Base-by-base conservation (phyloP, 1,140 invertebrate genomes). In the Lethocerus indicus region DNA sequence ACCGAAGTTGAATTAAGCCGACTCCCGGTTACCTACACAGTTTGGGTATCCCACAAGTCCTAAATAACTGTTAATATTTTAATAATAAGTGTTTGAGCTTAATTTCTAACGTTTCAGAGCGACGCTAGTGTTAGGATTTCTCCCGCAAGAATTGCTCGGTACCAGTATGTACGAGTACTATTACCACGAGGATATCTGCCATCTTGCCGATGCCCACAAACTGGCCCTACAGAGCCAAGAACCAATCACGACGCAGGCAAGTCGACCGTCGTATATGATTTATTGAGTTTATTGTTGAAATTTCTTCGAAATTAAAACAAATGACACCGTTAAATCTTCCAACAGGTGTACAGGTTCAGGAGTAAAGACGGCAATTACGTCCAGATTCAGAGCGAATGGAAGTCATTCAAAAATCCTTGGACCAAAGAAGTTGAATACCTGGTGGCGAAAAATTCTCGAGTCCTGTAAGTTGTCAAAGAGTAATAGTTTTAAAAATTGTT, bases 161-260 rank as follows among this genome's bases (percentile, higher is more conserved):
- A 89, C 87, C 1, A 91, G 86, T 58, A 83, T 93, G 69, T 94
- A 93, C 64, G 90, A 94, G 64, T 92, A 92, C 67, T 90, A 85
- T 60, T 79, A 86, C 60, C 79, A 79, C 47, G 81, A 87, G 41
- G 89, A 93, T 62, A 81, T 93, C 51, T 66, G 74, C 14, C 71
- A 75, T 6, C 67, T 95, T 47, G 83, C 86, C 21, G 80, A 90
- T 58, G 77, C 81, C 42, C 90, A 94, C 64, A 85, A 89, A 72
- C 70, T 76, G 56, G 83, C 79, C 2, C 68, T 90, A 35, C 73
- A 83, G 58, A 68, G 67, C n/a, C 65, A 67, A 0, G 75, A 78
- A 42, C 65, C 71, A 14, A 65, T 83, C 6, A 74, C 67, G 12
- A 87, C 84, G 1, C 71, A 78, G 57, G 71, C 72, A 60, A 62